Conservation (phyloP, 2,797 vertebrate species). For the Corythornis leucogaster region DNA sequence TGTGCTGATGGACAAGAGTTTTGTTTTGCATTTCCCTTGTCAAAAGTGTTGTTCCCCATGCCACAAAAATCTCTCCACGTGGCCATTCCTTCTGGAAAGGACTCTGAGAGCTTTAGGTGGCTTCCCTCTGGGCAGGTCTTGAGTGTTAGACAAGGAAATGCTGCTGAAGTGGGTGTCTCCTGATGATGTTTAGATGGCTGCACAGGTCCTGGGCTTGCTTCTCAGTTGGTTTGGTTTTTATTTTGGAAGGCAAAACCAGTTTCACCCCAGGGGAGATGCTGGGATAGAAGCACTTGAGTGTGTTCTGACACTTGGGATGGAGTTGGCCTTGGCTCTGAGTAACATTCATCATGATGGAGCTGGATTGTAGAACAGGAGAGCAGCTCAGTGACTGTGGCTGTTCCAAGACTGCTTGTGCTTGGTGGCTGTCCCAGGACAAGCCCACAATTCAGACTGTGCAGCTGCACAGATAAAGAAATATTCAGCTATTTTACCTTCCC, state of each 20-base stretch:
- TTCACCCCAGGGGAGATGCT: neutral
- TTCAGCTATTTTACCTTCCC: neutral
- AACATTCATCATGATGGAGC: neutral
- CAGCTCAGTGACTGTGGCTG: neutral
- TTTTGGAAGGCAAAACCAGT: neutral
- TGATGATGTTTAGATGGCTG: neutral
- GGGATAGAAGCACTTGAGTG: neutral
- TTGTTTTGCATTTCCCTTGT: neutral
- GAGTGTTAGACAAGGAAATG: accelerated
- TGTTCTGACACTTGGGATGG: neutral
- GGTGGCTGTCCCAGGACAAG: neutral
- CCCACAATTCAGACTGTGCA: neutral
- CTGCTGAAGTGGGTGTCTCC: neutral
- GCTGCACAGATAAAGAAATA: neutral
- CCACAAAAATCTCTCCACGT: neutral
- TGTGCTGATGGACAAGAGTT: neutral
- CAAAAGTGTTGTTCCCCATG: neutral
- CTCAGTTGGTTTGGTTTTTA: neutral
- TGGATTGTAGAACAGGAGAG: neutral
- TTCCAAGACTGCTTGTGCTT: neutral
- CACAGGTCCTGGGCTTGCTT: neutral
- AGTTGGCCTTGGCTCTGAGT: neutral
- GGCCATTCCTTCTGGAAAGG: neutral
- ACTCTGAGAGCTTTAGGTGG: neutral
- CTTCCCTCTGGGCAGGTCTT: neutral